These are phyloP conservation scores for Crocallis elinguaria DNA, from an alignment of 2,888 invertebrate species.

Conservation along the genomic window DNA sequence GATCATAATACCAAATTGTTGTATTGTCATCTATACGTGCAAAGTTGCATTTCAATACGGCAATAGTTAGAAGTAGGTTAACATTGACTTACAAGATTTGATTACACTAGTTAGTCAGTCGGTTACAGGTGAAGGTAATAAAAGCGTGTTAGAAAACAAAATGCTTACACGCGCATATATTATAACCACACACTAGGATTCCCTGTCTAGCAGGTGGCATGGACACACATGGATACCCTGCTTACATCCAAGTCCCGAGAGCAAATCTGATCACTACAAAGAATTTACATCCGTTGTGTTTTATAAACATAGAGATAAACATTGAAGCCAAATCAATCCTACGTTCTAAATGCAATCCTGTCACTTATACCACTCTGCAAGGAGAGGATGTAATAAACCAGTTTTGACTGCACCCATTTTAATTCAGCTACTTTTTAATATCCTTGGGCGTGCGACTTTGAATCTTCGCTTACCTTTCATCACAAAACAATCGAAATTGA, in stretches of 20 bases:
- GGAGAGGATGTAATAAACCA: conserved; percentile 21
- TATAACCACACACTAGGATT: too few species aligned
- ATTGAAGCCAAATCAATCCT: neutral
- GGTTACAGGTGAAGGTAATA: neutral
- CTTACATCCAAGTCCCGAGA: too few species aligned
- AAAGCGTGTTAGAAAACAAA: neutral
- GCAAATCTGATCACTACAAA: neutral
- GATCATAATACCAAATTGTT: too few species aligned
- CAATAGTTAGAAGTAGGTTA: too few species aligned
- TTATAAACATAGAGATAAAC: neutral
- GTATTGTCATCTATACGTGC: too few species aligned
- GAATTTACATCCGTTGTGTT: neutral
- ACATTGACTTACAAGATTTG: neutral
- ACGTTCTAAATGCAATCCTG: conserved; percentile 17
- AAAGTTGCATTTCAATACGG: too few species aligned
- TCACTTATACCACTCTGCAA: conserved; percentile 14
- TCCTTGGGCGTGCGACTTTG: conserved; percentile 5
- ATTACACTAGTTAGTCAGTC: too few species aligned
- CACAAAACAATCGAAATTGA: neutral
- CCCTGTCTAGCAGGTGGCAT: too few species aligned
- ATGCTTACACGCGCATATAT: too few species aligned
- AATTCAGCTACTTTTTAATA: conserved; percentile 18
- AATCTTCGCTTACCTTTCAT: conserved; percentile 6
- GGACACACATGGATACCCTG: too few species aligned
- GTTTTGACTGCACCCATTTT: conserved; percentile 6